Evolutionary conservation across 2,888 invertebrate species (phyloP).

Genomic region (Girardia tigrina): DNA sequence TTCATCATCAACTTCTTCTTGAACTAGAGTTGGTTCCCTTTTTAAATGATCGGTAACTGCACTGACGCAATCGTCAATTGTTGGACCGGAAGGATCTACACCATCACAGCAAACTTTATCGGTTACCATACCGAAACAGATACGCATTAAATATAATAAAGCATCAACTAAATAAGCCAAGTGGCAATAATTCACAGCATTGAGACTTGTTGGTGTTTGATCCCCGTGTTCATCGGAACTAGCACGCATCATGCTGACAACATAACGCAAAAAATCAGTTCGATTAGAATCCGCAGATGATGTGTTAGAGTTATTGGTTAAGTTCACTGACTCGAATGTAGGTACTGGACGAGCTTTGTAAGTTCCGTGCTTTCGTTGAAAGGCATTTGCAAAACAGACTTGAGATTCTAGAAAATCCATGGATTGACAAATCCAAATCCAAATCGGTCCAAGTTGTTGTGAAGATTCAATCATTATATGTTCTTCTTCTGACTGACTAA

Average conservation of each 20-base stretch:
- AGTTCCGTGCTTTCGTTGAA: slow-evolving; percentile 40
- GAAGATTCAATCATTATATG: neutral
- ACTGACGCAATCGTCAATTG: slow-evolving; percentile 45
- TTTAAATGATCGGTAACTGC: slow-evolving; percentile 52
- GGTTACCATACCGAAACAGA: slow-evolving; percentile 39
- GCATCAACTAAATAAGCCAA: slow-evolving; percentile 59
- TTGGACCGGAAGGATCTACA: slow-evolving; percentile 24
- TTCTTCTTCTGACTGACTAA: slow-evolving; percentile 23
- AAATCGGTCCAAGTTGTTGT: slow-evolving; percentile 54
- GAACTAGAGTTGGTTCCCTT: slow-evolving; percentile 60
- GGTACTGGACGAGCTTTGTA: slow-evolving; percentile 26
- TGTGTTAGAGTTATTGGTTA: neutral
- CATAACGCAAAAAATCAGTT: slow-evolving; percentile 78
- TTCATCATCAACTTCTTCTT: slow-evolving; percentile 70
- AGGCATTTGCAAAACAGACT: slow-evolving; percentile 60
- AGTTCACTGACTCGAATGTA: neutral
- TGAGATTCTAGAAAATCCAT: slow-evolving; percentile 98
- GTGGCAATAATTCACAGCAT: slow-evolving; percentile 60
- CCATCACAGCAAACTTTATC: neutral
- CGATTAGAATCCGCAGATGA: slow-evolving; percentile 60
- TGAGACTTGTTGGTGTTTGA: slow-evolving; percentile 71
- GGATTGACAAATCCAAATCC: slow-evolving; percentile 90
- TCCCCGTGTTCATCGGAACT: slow-evolving; percentile 91
- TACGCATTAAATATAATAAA: slow-evolving; percentile 74
- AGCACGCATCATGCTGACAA: slow-evolving; percentile 75